A percentile compares a stretch with the other conserved stretches of the same genome.
phyloP scores from a whole-genome alignment of 1,140 invertebrate species.

The Pinna nobilis region DNA sequence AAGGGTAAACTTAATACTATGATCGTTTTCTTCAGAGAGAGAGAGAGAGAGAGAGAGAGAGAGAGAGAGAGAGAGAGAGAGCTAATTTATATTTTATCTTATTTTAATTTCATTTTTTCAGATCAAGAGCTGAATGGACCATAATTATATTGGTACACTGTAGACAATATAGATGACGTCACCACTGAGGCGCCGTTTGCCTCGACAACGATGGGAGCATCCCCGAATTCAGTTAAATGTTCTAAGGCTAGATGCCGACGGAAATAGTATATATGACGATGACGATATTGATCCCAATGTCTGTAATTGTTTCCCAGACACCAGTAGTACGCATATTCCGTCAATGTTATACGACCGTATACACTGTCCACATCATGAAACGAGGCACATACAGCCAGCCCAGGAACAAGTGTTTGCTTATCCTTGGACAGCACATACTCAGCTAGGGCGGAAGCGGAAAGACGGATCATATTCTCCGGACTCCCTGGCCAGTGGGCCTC shows the following conservation, averaged over 20 bases:
- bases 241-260: conserved; percentile 36
- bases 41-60: too few species aligned
- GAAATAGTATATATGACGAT: conserved; percentile 47
- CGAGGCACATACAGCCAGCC: conserved; percentile 41
- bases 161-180: conserved; percentile 6
- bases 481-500: conserved; percentile 12
- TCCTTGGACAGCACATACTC: conserved; percentile 47
- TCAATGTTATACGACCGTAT: conserved; percentile 59
- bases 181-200: not conserved
- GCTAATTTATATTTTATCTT: too few species aligned
- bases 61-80: too few species aligned
- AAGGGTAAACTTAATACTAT: too few species aligned
- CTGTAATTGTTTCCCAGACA: conserved; percentile 48
- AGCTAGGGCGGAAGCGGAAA: conserved; percentile 2
- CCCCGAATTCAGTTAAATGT: conserved; percentile 28
- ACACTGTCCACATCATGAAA: conserved; percentile 46
- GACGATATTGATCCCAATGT: conserved; percentile 41
- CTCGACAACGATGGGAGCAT: conserved; percentile 2
- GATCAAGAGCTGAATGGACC: too few species aligned
- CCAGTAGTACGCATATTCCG: conserved; percentile 49
- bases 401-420: conserved; percentile 48
- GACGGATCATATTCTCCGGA: conserved; percentile 1
- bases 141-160: not conserved
- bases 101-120: too few species aligned
- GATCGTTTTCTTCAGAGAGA: too few species aligned